Evolutionary conservation across 1,140 invertebrate species (phyloP).

Genomic region (Pogonomyrmex californicus): DNA sequence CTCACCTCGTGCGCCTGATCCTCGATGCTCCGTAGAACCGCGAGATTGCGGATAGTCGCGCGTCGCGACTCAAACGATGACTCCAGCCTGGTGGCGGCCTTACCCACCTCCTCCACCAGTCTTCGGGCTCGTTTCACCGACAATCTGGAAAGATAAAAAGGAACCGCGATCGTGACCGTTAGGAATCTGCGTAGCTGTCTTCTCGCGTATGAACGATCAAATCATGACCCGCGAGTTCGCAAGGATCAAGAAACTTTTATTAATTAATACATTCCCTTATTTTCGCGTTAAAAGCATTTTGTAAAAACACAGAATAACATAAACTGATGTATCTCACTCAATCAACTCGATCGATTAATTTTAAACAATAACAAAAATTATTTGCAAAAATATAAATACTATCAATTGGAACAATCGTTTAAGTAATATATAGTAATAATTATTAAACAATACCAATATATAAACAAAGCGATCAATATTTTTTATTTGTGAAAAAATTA

Average conservation of each 20-base stretch:
- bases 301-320: background rate
- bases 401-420: background rate
- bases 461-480: slow-evolving; percentile 6
- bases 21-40: slow-evolving; percentile 85
- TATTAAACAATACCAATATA: background rate
- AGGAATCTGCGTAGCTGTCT: slow-evolving; percentile 54
- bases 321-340: background rate
- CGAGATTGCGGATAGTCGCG: slow-evolving; percentile 85
- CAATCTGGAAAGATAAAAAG: slow-evolving; percentile 77
- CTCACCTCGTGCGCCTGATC: slow-evolving; percentile 86
- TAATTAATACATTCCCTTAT: background rate
- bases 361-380: background rate
- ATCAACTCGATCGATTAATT: background rate
- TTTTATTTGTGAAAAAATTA: background rate
- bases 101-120: slow-evolving; percentile 85
- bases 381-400: slow-evolving; percentile 6
- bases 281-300: background rate
- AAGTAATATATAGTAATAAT: background rate
- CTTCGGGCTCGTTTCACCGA: slow-evolving; percentile 83
- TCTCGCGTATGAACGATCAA: slow-evolving; percentile 59
- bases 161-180: slow-evolving; percentile 66
- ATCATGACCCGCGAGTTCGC: slow-evolving; percentile 29
- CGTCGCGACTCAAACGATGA: slow-evolving; percentile 85
- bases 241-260: background rate
- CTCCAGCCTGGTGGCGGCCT: slow-evolving; percentile 84